phyloP scores from a whole-genome alignment of 1,140 invertebrate genomes.

The Neodiprion virginianus region DNA sequence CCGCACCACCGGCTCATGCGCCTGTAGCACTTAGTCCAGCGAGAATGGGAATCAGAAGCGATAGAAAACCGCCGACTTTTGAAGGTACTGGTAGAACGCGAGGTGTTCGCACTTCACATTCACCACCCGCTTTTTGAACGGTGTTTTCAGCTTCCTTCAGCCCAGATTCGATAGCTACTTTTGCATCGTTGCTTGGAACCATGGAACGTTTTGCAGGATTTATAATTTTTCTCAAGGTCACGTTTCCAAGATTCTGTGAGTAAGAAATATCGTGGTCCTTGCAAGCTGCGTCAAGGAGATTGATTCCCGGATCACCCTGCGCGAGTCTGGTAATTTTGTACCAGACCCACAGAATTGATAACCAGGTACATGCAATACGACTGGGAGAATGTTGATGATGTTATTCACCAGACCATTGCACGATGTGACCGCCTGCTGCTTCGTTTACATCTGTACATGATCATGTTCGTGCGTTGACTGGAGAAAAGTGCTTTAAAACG shows the following conservation, averaged over 20 bases:
- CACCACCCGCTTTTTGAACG: constrained; percentile 25
- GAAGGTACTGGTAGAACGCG: too few species aligned
- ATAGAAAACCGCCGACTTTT: too few species aligned
- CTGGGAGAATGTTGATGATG: constrained; percentile 35
- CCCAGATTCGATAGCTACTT: not conserved
- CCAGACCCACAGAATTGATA: constrained; percentile 42
- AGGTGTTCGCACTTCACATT: not conserved
- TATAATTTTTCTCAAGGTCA: not conserved
- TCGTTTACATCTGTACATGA: too few species aligned
- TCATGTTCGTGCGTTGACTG: too few species aligned
- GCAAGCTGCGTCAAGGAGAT: constrained; percentile 41
- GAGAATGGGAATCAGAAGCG: too few species aligned
- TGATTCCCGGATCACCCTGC: constrained; percentile 39
- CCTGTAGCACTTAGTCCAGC: too few species aligned
- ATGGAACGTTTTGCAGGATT: not conserved
- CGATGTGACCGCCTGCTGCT: not conserved
- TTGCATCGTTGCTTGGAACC: not conserved
- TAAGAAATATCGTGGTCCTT: constrained; percentile 27
- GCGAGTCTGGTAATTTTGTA: constrained; percentile 37
- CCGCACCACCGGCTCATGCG: too few species aligned
- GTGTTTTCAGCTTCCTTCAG: constrained; percentile 35
- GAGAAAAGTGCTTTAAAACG: too few species aligned
- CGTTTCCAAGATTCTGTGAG: constrained; percentile 20
- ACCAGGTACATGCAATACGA: constrained; percentile 40
- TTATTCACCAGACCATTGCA: constrained; percentile 25